phyloP scores from a whole-genome alignment of 37 sponge, comb jelly and placozoan species.

The Beroe forskalii region DNA sequence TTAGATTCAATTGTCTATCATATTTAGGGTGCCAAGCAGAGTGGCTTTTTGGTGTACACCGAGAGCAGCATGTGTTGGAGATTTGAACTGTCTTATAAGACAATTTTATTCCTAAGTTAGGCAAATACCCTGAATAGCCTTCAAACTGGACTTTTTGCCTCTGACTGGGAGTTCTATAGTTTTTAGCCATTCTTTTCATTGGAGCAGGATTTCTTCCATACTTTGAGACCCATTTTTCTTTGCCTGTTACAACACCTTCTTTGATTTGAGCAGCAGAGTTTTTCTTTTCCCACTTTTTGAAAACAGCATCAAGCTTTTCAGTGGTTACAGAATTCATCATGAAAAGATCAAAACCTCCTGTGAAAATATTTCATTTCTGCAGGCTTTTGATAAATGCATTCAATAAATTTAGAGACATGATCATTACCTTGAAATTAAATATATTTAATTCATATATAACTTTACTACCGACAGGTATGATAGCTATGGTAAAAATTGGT shows the following conservation, averaged over 20 bases:
- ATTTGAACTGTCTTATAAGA: constrained; percentile 2
- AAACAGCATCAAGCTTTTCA: constrained; percentile 8
- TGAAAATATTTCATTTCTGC: too few relatives aligned
- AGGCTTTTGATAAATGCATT: too few relatives aligned
- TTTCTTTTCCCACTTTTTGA: constrained; percentile 55
- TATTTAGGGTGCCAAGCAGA: neutral
- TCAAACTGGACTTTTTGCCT: constrained; percentile 1
- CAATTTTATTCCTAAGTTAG: constrained; percentile 11
- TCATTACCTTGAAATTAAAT: too few relatives aligned
- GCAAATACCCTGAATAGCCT: constrained; percentile 3
- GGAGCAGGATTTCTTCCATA: constrained; percentile 39
- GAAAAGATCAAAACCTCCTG: too few relatives aligned
- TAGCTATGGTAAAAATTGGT: too few relatives aligned
- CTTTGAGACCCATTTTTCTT: constrained; percentile 29
- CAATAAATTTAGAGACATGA: too few relatives aligned
- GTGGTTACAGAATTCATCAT: neutral
- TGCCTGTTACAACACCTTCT: neutral
- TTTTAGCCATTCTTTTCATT: neutral
- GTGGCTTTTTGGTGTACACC: constrained; percentile 1
- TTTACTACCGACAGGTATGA: too few relatives aligned
- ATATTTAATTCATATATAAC: too few relatives aligned
- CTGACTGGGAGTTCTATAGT: constrained; percentile 37
- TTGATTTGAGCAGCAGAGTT: neutral
- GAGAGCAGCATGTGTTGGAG: neutral
- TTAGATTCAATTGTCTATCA: neutral